Percentiles rank a stretch among this genome's conserved stretches.
These are phyloP conservation scores for Aporophyla lueneburgensis DNA, from an alignment of 2,888 invertebrate genomes.

Conservation along the genomic window DNA sequence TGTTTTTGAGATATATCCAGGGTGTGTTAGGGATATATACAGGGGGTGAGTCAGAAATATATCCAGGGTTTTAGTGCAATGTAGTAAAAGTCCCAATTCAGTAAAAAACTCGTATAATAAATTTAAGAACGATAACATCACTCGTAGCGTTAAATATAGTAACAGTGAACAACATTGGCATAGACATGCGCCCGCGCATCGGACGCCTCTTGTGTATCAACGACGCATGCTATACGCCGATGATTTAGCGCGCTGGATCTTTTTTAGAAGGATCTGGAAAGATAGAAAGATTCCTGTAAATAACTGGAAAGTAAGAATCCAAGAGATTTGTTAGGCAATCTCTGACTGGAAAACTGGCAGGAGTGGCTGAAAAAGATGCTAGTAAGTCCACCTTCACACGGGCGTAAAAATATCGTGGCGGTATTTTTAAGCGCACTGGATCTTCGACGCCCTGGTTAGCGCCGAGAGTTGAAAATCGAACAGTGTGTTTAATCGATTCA, in stretches of 20 bases:
- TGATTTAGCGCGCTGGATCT: slow-evolving; percentile 89
- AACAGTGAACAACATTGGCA: slow-evolving; percentile 68
- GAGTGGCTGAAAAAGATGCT: no score
- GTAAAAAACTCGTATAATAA: slow-evolving; percentile 76
- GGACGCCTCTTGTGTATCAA: slow-evolving; percentile 85
- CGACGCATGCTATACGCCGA: slow-evolving; percentile 85
- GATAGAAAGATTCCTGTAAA: slow-evolving; percentile 2
- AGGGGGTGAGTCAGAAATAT: background rate
- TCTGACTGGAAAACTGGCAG: no score
- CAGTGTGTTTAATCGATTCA: no score
- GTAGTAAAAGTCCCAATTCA: background rate
- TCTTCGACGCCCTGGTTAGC: no score
- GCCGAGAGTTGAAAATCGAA: no score
- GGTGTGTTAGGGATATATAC: background rate
- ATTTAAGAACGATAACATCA: slow-evolving; percentile 77
- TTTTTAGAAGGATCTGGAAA: slow-evolving; percentile 85
- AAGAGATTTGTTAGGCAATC: no score
- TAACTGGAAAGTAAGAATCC: no score
- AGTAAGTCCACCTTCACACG: no score
- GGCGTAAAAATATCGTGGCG: no score
- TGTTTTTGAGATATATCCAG: background rate
- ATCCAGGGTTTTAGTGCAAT: no score
- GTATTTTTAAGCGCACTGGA: no score
- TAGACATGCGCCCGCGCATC: slow-evolving; percentile 76
- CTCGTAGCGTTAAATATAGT: slow-evolving; percentile 50